These are phyloP conservation scores for Leptinotarsa rubiginosa DNA, from an alignment of 2,888 invertebrate species.

Conservation along the genomic window DNA sequence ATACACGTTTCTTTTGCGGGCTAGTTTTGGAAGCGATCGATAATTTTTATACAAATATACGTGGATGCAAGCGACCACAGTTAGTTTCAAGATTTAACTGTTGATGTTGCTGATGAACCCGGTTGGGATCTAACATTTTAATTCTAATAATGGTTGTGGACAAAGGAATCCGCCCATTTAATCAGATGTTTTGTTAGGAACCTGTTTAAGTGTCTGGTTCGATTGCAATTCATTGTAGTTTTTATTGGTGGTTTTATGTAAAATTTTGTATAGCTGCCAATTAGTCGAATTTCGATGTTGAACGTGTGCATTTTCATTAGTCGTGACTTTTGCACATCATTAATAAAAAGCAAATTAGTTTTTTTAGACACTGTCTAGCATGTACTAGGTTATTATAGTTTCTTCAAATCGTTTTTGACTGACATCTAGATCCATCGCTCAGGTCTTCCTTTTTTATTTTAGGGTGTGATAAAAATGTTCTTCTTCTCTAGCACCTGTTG, in stretches of 20 bases:
- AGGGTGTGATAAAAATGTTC: neutral
- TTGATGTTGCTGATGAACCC: neutral
- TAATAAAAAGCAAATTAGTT: neutral
- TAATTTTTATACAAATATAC: neutral
- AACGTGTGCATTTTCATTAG: slow-evolving; percentile 14
- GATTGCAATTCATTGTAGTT: slow-evolving; percentile 6
- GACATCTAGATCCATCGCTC: neutral
- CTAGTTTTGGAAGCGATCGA: slow-evolving; percentile 9
- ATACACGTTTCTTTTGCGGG: neutral
- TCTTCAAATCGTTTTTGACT: neutral
- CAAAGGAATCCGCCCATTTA: slow-evolving; percentile 5
- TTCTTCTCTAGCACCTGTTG: neutral
- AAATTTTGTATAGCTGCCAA: slow-evolving; percentile 13
- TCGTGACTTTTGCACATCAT: slow-evolving; percentile 5
- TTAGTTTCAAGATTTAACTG: neutral
- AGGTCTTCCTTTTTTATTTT: neutral
- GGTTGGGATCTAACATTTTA: neutral
- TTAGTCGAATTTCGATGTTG: slow-evolving; percentile 4
- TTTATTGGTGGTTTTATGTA: neutral
- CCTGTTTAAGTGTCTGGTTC: neutral
- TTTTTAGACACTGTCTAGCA: neutral
- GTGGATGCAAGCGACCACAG: slow-evolving; percentile 10
- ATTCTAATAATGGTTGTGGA: slow-evolving; percentile 12
- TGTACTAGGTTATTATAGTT: neutral
- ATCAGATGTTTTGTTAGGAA: slow-evolving; percentile 5